Conservation (phyloP, 2,888 invertebrate genomes). For the Iselma pallidipennis region DNA sequence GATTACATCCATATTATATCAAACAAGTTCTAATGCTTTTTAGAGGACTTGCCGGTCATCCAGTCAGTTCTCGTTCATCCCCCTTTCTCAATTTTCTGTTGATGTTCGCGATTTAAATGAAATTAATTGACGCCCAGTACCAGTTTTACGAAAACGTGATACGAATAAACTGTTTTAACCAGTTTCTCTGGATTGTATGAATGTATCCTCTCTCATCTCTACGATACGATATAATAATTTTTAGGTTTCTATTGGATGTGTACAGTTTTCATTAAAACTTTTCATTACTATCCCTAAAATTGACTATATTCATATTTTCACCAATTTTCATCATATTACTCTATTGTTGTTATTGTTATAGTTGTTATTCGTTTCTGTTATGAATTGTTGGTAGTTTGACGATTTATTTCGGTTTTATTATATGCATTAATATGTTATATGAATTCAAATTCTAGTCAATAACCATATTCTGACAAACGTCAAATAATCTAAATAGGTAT, state of each 20-base stretch:
- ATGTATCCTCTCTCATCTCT: background rate
- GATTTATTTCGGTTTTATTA: background rate
- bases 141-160: conserved; percentile 1
- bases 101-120: conserved; percentile 2
- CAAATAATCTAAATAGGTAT: background rate
- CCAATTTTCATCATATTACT: background rate
- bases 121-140: background rate
- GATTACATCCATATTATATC: background rate
- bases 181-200: background rate
- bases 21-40: background rate
- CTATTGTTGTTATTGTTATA: background rate
- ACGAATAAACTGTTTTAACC: background rate
- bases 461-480: background rate
- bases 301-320: background rate
- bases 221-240: no score
- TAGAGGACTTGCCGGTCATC: background rate
- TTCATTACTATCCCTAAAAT: background rate
- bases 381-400: background rate
- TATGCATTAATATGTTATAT: background rate
- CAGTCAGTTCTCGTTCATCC: background rate
- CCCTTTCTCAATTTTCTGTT: background rate
- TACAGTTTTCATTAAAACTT: background rate
- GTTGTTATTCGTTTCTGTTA: background rate
- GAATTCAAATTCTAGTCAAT: background rate
- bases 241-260: no score